phyloP scores from a whole-genome alignment of 1,140 invertebrate species.

The Panagrolaimus sp. region DNA sequence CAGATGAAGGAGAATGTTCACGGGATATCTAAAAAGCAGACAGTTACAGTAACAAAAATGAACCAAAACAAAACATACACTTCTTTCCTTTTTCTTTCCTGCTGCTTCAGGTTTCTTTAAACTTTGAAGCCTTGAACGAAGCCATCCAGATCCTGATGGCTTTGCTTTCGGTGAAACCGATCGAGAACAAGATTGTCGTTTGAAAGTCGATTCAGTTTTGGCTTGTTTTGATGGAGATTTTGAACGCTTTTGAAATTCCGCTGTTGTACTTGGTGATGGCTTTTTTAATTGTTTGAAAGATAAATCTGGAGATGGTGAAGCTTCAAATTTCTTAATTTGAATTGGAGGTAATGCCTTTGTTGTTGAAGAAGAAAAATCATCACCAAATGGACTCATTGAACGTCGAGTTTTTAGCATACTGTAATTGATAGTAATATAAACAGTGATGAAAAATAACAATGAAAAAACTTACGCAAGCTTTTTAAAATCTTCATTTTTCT shows the following conservation, averaged over 20 bases:
- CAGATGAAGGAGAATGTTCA: not conserved
- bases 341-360: not conserved
- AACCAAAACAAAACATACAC: no score
- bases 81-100: no score
- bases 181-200: no score
- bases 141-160: not conserved
- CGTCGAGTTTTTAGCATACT: not conserved
- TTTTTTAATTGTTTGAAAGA: no score
- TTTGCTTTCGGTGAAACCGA: no score
- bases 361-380: not conserved
- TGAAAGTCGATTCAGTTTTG: no score
- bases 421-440: no score
- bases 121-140: not conserved
- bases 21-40: no score
- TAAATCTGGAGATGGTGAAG: not conserved
- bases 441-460: no score
- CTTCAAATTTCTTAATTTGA: constrained; percentile 11
- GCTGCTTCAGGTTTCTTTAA: not conserved
- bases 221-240: not conserved
- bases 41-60: no score
- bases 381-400: constrained; percentile 15
- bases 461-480: no score
- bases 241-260: no score
- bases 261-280: not conserved
- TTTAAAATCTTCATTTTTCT: not conserved